These are phyloP conservation scores for Epinephelus fuscoguttatus DNA, from an alignment of 2,113 vertebrate genomes.

Conservation along the genomic window DNA sequence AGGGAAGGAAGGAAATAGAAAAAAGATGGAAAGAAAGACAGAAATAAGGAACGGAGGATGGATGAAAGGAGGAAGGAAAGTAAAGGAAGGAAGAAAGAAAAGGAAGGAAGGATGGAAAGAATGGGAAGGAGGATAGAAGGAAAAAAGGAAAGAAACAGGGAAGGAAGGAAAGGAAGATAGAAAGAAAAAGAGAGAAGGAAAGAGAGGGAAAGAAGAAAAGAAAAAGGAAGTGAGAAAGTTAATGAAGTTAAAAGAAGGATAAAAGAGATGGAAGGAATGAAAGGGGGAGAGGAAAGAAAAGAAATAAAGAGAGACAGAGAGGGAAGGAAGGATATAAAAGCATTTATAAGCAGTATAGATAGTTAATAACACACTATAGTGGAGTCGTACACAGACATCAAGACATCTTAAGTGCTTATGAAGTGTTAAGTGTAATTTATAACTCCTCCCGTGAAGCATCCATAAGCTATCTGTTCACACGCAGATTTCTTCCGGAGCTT, in stretches of 20 bases:
- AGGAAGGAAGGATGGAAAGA: too few relatives aligned
- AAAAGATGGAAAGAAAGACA: too few relatives aligned
- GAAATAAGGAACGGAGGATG: too few relatives aligned
- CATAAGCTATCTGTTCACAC: background rate
- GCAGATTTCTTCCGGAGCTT: background rate
- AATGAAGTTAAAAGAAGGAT: too few relatives aligned
- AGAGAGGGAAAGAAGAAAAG: background rate
- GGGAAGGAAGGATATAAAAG: too few relatives aligned
- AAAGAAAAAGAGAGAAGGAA: background rate
- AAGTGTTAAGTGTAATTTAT: background rate
- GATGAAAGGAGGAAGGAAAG: too few relatives aligned
- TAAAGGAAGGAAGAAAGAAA: too few relatives aligned
- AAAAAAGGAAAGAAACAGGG: background rate
- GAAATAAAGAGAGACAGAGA: background rate
- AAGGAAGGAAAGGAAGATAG: background rate
- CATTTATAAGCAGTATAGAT: background rate
- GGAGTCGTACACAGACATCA: background rate
- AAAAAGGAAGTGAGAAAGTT: background rate
- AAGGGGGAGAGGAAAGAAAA: background rate
- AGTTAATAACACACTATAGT: background rate
- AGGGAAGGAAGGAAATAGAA: too few relatives aligned
- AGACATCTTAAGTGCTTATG: background rate
- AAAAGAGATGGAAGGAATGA: background rate
- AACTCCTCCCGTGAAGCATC: background rate
- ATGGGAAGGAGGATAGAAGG: too few relatives aligned